Percentiles rank a stretch among this genome's conserved stretches.
These are phyloP conservation scores for Eidolon helvum DNA, from an alignment of 2,113 vertebrate species.

Conservation along the genomic window DNA sequence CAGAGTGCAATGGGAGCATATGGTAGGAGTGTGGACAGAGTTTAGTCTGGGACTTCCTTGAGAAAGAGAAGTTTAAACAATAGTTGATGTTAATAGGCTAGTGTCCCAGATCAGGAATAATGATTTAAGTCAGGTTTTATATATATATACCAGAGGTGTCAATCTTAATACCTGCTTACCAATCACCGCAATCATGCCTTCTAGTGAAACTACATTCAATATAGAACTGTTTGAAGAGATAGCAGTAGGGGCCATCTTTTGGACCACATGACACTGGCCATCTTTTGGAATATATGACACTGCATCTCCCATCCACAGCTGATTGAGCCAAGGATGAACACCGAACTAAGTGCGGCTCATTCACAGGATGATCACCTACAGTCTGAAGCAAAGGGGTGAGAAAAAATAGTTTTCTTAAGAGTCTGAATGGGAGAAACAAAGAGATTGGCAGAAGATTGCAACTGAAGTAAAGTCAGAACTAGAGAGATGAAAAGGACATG, in stretches of 20 bases:
- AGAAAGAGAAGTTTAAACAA: slow-evolving; percentile 30
- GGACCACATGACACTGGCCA: not conserved
- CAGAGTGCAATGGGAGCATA: not conserved
- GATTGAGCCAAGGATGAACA: not conserved
- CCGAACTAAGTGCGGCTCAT: not conserved
- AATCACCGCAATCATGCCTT: not conserved
- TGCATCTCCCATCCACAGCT: not conserved
- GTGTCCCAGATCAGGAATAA: not conserved
- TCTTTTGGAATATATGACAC: not conserved
- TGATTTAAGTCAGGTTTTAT: not conserved
- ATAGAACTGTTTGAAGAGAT: not conserved
- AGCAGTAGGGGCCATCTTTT: not conserved
- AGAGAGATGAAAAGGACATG: not conserved
- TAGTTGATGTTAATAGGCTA: not conserved
- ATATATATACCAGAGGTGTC: not conserved
- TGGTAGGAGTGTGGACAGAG: not conserved
- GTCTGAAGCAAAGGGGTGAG: not conserved
- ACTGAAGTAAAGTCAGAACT: not conserved
- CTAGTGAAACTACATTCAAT: not conserved
- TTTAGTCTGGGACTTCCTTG: not conserved
- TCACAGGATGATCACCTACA: not conserved
- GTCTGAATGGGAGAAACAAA: not conserved
- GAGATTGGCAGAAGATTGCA: not conserved
- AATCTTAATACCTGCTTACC: not conserved
- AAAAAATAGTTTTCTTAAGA: not conserved